A percentile compares a stretch with the other conserved stretches of the same genome.
Conservation (phyloP, 2,888 invertebrate genomes). For the Saturnia japonica region DNA sequence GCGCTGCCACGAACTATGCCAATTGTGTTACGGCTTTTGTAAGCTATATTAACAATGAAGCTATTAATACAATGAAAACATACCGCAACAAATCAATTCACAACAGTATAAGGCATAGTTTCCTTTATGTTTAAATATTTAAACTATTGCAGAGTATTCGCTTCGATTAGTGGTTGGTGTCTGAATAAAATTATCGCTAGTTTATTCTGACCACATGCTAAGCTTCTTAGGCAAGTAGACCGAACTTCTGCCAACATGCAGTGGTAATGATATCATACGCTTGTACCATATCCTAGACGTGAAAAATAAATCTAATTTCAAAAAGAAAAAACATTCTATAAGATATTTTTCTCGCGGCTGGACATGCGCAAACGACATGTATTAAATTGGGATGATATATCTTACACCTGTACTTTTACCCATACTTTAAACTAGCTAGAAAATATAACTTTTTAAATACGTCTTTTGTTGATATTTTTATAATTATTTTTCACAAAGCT, state of each 20-base stretch:
- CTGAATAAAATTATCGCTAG: neutral
- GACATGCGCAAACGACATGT: too few relatives aligned
- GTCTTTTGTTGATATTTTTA: too few relatives aligned
- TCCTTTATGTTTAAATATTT: conserved; percentile 10
- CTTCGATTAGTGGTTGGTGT: neutral
- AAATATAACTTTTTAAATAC: too few relatives aligned
- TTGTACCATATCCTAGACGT: too few relatives aligned
- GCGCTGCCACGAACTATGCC: conserved; percentile 69
- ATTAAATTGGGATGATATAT: too few relatives aligned
- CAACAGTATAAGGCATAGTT: conserved; percentile 22
- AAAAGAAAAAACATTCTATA: too few relatives aligned
- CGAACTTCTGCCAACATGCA: too few relatives aligned
- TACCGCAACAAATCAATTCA: conserved; percentile 42
- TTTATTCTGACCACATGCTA: neutral
- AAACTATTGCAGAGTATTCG: neutral
- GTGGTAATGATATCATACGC: too few relatives aligned
- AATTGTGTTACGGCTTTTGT: conserved; percentile 74
- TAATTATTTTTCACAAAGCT: neutral
- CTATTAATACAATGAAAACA: conserved; percentile 59
- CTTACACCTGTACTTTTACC: too few relatives aligned
- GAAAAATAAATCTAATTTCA: too few relatives aligned
- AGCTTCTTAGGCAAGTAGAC: neutral
- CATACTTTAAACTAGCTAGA: too few relatives aligned
- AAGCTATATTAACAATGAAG: conserved; percentile 67
- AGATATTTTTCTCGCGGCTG: too few relatives aligned